A percentile compares a stretch with the other conserved stretches of the same genome.
Conservation (phyloP, 2,113 vertebrate species). For the Penelope pileata region DNA sequence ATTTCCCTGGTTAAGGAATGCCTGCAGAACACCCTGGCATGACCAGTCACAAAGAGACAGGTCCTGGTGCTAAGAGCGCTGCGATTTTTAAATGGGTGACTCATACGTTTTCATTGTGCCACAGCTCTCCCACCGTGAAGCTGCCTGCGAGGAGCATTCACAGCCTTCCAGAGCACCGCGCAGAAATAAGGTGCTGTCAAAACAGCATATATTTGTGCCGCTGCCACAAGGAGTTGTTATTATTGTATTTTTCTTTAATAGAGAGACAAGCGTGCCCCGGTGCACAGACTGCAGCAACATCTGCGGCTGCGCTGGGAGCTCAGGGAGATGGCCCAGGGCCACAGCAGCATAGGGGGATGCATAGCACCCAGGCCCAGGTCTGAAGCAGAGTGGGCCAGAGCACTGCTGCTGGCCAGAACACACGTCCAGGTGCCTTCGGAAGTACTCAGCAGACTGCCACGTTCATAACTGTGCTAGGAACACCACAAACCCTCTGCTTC, state of each 20-base stretch:
- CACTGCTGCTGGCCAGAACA: not conserved
- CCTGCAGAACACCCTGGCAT: not conserved
- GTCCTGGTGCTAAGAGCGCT: not conserved
- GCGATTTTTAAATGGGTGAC: not conserved
- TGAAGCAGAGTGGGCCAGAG: not conserved
- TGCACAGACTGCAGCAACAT: not conserved
- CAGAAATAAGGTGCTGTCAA: conserved; percentile 42
- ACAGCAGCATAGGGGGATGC: not conserved
- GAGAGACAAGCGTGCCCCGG: not conserved
- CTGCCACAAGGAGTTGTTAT: conserved; percentile 13
- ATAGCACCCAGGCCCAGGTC: not conserved
- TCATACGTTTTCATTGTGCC: not conserved
- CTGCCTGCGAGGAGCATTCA: not conserved
- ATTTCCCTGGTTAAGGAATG: not conserved
- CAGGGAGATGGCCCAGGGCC: not conserved
- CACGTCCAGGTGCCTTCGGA: not conserved
- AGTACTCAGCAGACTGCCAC: rapidly evolving
- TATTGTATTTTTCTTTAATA: not conserved
- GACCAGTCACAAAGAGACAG: not conserved
- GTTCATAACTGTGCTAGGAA: not conserved
- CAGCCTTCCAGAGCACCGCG: not conserved
- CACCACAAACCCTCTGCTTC: not conserved
- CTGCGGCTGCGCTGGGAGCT: not conserved
- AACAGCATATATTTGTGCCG: conserved; percentile 16
- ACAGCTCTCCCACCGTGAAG: not conserved